phyloP scores from a whole-genome alignment of 2,888 invertebrate species.

The Rhimphoctona megacephalus region DNA sequence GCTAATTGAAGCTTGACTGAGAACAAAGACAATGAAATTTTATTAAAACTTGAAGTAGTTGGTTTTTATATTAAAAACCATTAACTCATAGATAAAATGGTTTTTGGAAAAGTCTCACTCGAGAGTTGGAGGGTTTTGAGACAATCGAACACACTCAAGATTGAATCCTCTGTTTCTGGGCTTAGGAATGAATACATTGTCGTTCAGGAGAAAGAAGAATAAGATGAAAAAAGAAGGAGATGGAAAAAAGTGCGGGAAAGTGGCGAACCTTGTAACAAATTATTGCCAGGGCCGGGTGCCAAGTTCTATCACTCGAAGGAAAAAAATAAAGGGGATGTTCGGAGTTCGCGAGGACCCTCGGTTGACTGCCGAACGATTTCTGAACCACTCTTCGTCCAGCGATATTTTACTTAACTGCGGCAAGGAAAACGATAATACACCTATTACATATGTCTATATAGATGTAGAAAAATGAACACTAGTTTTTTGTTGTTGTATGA shows the following conservation, averaged over 20 bases:
- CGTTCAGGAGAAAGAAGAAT: constrained; percentile 1
- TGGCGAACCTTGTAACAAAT: constrained; percentile 66
- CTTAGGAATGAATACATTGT: constrained; percentile 7
- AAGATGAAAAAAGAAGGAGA: background rate
- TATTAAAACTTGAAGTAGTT: background rate
- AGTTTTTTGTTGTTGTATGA: background rate
- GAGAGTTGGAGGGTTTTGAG: background rate
- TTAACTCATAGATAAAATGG: background rate
- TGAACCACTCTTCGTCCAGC: constrained; percentile 56
- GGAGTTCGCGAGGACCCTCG: constrained; percentile 54
- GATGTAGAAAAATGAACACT: background rate
- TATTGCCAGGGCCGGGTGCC: constrained; percentile 66
- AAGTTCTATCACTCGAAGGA: constrained; percentile 66
- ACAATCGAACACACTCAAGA: background rate
- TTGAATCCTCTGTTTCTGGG: constrained; percentile 2
- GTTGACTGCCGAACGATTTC: constrained; percentile 64
- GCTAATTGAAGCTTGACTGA: background rate
- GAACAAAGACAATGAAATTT: no score
- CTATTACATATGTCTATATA: constrained; percentile 5
- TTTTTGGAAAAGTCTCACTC: background rate
- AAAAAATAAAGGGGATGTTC: constrained; percentile 28
- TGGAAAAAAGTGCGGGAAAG: constrained; percentile 44
- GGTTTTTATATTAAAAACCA: background rate
- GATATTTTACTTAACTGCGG: constrained; percentile 74
- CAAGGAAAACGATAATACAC: constrained; percentile 39